Conservation (phyloP, 2,797 vertebrate genomes). For the Sebastes ruberrimus region DNA sequence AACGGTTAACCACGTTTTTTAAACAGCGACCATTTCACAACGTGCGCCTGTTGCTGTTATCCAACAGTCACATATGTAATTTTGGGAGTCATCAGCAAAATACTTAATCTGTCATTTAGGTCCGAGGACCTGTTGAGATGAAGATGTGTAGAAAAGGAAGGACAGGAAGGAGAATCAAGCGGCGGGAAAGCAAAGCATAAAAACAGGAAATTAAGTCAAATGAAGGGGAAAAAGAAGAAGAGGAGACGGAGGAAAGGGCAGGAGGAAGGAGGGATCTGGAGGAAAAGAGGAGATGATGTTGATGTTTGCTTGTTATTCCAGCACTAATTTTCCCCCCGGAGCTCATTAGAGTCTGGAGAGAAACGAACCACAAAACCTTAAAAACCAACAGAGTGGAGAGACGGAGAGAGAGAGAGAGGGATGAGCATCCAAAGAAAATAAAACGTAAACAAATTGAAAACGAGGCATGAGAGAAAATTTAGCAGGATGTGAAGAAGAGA, state of each 20-base stretch:
- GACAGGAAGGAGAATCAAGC: conserved; percentile 11
- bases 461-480: conserved; percentile 3
- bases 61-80: background rate
- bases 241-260: background rate
- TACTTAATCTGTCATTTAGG: background rate
- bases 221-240: background rate
- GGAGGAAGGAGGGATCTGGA: background rate
- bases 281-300: conserved; percentile 50
- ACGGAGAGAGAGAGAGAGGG: background rate
- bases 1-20: background rate
- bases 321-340: conserved; percentile 80
- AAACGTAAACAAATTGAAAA: background rate
- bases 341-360: conserved; percentile 85
- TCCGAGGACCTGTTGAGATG: background rate
- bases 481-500: background rate
- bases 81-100: background rate
- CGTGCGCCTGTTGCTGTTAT: too few species aligned
- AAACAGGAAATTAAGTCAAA: conserved; percentile 22
- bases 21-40: background rate
- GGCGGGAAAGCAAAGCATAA: conserved; percentile 1
- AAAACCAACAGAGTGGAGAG: conserved; percentile 73
- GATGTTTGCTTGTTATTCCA: conserved; percentile 81
- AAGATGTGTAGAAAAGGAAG: background rate
- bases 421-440: background rate
- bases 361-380: conserved; percentile 74